Conservation (phyloP, 2,113 vertebrate genomes). For the Montifringilla adamsi region DNA sequence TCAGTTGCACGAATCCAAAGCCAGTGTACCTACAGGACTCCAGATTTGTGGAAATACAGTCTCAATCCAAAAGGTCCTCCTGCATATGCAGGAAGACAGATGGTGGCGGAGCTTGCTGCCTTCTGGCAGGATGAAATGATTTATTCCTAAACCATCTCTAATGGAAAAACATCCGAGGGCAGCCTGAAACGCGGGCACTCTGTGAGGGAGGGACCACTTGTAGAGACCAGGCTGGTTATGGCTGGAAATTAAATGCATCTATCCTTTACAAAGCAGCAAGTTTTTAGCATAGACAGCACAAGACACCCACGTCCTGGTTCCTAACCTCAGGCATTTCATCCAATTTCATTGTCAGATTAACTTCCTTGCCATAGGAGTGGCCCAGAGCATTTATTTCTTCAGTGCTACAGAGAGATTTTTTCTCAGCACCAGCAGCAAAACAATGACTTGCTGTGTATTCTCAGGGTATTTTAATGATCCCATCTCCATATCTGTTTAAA, state of each 20-base stretch:
- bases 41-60: neutral
- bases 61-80: neutral
- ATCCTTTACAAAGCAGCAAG: neutral
- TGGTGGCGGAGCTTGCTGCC: neutral
- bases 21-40: neutral
- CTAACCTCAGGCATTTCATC: constrained; percentile 27
- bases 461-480: constrained; percentile 57
- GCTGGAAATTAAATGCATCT: neutral
- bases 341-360: constrained; percentile 38
- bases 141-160: neutral
- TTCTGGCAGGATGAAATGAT: neutral
- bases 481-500: constrained; percentile 62
- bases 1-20: neutral
- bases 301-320: neutral
- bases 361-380: neutral
- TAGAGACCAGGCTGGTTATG: neutral
- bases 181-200: neutral
- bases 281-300: neutral
- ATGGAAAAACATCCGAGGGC: neutral
- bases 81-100: neutral
- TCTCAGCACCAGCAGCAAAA: constrained; percentile 11
- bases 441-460: constrained; percentile 36
- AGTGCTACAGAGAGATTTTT: neutral
- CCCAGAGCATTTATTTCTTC: neutral
- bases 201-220: neutral